Conservation (phyloP, 2,888 invertebrate species). For the Sialis fuliginosa region DNA sequence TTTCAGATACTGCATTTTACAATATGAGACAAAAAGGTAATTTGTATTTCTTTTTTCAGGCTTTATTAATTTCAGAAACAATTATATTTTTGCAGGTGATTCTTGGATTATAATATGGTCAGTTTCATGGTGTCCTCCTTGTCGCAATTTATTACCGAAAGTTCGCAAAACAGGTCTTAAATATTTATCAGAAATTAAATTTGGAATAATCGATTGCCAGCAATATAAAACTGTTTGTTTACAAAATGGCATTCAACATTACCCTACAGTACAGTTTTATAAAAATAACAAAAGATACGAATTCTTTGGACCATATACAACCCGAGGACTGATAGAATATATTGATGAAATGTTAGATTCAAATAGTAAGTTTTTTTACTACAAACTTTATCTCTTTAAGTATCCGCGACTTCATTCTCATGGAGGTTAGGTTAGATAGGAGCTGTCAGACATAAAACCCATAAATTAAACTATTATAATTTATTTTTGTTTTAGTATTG, state of each 20-base stretch:
- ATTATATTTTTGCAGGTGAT: constrained; percentile 15
- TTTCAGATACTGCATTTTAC: constrained; percentile 41
- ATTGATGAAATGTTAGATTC: constrained; percentile 37
- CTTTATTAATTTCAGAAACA: no score
- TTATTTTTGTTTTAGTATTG: constrained; percentile 27
- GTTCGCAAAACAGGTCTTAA: constrained; percentile 41
- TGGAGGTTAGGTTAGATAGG: no score
- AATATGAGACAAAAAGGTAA: constrained; percentile 32
- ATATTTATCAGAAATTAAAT: constrained; percentile 28
- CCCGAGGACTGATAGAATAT: constrained; percentile 42
- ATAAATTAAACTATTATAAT: constrained; percentile 3
- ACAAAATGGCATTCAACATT: constrained; percentile 39
- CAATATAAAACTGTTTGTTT: constrained; percentile 37
- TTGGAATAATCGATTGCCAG: constrained; percentile 55
- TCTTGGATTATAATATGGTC: constrained; percentile 59
- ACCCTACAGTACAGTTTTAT: constrained; percentile 52
- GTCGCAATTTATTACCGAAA: constrained; percentile 48
- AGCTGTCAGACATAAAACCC: no score
- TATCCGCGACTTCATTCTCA: not conserved
- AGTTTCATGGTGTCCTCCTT: constrained; percentile 66
- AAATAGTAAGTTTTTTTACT: constrained; percentile 1
- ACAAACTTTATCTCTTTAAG: not conserved
- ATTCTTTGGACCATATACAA: constrained; percentile 40
- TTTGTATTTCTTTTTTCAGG: constrained; percentile 1
- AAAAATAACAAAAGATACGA: constrained; percentile 34